Conservation (phyloP, 64 coral and sea anemone species). For the Porites australiensis region DNA sequence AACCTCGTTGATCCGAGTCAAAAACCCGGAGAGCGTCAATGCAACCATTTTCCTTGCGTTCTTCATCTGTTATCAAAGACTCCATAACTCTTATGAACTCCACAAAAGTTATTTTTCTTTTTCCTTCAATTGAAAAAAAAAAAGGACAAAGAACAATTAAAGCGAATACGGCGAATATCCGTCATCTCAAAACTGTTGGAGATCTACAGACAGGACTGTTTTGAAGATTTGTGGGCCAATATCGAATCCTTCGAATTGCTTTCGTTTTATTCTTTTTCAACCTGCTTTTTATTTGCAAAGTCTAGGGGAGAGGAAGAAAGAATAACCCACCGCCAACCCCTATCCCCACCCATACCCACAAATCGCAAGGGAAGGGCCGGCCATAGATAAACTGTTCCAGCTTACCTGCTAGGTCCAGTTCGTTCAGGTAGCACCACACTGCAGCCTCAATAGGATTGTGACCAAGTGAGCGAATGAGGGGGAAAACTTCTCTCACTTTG, state of each 20-base stretch:
- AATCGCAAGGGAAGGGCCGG: too few relatives aligned
- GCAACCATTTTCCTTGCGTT: not conserved
- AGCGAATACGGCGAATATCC: too few relatives aligned
- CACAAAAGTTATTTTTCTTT: constrained; percentile 54
- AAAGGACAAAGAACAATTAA: not conserved
- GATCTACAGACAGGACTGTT: too few relatives aligned
- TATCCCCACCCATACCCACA: too few relatives aligned
- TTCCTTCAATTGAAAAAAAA: constrained; percentile 30
- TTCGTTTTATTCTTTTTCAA: too few relatives aligned
- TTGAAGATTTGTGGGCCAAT: too few relatives aligned
- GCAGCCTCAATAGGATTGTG: constrained; percentile 65
- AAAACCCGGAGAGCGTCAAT: constrained; percentile 50
- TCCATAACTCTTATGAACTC: constrained; percentile 78
- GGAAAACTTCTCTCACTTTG: constrained; percentile 42
- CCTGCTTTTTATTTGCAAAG: too few relatives aligned
- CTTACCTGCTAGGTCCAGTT: constrained; percentile 71
- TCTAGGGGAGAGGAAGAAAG: too few relatives aligned
- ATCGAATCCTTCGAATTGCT: too few relatives aligned
- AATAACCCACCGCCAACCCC: too few relatives aligned
- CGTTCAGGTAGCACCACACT: constrained; percentile 75
- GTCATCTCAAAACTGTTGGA: too few relatives aligned
- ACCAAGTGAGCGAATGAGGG: constrained; percentile 78
- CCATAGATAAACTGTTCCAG: not conserved
- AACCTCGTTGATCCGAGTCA: constrained; percentile 71
- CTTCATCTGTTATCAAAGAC: constrained; percentile 63